Conservation (phyloP, 92 coral and sea anemone genomes). For the Blastomussa wellsi region DNA sequence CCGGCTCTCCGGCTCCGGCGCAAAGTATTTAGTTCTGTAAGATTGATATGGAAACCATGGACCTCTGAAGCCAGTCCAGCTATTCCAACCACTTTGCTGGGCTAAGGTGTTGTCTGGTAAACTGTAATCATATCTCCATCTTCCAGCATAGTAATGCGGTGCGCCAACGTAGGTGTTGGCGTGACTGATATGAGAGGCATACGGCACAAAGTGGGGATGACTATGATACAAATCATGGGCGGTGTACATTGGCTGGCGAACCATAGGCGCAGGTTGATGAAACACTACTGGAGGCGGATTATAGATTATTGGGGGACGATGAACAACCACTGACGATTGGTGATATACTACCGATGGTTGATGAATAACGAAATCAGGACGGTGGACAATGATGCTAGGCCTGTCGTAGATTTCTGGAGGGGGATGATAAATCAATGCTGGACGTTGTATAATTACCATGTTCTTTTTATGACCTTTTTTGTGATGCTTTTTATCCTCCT, state of each 20-base stretch:
- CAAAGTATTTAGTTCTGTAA: conserved; percentile 2
- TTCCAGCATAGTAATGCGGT: conserved; percentile 80
- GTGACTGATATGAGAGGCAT: conserved; percentile 59
- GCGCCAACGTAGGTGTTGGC: conserved; percentile 74
- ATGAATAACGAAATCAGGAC: conserved; percentile 83
- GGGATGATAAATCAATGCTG: conserved; percentile 78
- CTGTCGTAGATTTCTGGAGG: conserved; percentile 89
- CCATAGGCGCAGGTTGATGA: conserved; percentile 89
- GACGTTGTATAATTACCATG: conserved; percentile 72
- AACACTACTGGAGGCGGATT: conserved; percentile 82
- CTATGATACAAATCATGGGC: conserved; percentile 69
- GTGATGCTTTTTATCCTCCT: conserved; percentile 32
- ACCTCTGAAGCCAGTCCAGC: conserved; percentile 10
- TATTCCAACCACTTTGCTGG: conserved; percentile 11
- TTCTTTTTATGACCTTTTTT: conserved; percentile 76
- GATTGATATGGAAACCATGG: neutral
- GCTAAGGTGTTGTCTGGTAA: neutral
- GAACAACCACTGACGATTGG: conserved; percentile 85
- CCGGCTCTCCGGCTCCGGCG: neutral
- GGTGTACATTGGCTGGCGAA: conserved; percentile 67
- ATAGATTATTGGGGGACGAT: conserved; percentile 83
- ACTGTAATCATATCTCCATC: conserved; percentile 75
- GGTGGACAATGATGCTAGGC: conserved; percentile 80
- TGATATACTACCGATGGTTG: conserved; percentile 87
- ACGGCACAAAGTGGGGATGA: conserved; percentile 72